phyloP scores from a whole-genome alignment of 2,797 vertebrate genomes.

The Momotus momota region DNA sequence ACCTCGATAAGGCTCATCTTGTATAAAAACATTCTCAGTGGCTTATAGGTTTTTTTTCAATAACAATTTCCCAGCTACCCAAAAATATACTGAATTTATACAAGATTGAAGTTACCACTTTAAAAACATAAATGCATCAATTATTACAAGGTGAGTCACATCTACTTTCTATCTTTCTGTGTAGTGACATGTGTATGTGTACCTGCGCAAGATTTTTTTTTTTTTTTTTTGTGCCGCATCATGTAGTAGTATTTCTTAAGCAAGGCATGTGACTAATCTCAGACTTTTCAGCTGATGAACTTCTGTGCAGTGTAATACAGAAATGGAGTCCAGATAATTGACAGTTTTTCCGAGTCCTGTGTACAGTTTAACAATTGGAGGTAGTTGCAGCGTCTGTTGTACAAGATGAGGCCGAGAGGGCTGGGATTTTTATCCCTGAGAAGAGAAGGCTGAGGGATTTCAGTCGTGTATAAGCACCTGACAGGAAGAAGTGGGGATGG shows the following conservation, averaged over 20 bases:
- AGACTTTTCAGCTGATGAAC: neutral
- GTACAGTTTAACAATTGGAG: neutral
- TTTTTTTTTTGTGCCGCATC: neutral
- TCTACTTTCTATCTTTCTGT: neutral
- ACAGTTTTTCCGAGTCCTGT: neutral
- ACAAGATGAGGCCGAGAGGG: neutral
- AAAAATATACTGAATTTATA: neutral
- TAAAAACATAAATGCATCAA: neutral
- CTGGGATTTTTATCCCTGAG: neutral
- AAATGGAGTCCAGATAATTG: neutral
- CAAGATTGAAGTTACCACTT: neutral
- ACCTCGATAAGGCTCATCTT: neutral
- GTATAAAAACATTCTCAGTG: neutral
- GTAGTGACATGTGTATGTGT: neutral
- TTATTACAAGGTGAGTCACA: neutral
- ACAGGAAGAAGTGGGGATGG: neutral
- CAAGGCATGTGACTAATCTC: neutral
- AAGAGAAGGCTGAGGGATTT: neutral
- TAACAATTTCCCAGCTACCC: neutral
- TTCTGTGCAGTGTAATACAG: neutral
- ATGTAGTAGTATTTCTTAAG: neutral
- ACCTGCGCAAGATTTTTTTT: neutral
- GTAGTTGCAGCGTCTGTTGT: neutral
- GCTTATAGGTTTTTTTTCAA: neutral
- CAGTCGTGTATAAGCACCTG: neutral